phyloP scores from a whole-genome alignment of 2,113 vertebrate genomes.

The Alethe castanea region DNA sequence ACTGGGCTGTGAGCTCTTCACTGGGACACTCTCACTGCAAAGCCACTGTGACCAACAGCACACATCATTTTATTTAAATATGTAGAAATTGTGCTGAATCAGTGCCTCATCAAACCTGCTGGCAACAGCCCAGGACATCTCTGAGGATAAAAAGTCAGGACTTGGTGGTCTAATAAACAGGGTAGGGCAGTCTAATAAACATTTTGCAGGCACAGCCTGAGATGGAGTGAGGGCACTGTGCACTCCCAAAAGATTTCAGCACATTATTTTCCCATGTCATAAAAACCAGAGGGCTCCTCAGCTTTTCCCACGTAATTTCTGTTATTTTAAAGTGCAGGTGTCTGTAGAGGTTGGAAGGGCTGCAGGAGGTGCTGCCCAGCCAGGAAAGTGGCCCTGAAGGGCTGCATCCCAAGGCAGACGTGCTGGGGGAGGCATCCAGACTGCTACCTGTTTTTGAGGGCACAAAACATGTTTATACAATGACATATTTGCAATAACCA shows the following conservation, averaged over 20 bases:
- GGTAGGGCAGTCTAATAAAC: not conserved
- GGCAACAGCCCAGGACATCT: not conserved
- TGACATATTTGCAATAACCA: not conserved
- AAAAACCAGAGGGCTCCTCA: not conserved
- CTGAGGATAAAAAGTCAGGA: not conserved
- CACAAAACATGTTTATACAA: not conserved
- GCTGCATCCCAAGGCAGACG: not conserved
- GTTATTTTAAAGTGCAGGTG: not conserved
- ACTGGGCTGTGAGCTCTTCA: not conserved
- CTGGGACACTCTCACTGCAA: not conserved
- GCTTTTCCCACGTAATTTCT: not conserved
- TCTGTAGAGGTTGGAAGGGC: not conserved
- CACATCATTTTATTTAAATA: not conserved
- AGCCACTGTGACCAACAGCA: not conserved
- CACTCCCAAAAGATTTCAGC: not conserved
- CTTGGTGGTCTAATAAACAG: not conserved
- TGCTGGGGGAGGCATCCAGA: not conserved
- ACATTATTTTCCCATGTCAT: not conserved
- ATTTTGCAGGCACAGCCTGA: not conserved
- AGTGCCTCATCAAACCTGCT: not conserved
- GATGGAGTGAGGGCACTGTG: rapidly evolving
- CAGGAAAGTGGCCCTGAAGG: not conserved
- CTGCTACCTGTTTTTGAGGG: conserved; percentile 13
- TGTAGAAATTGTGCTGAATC: not conserved
- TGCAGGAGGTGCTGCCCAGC: not conserved